Evolutionary conservation across 1,140 invertebrate genomes (phyloP).

Genomic region (Drosophila busckii): DNA sequence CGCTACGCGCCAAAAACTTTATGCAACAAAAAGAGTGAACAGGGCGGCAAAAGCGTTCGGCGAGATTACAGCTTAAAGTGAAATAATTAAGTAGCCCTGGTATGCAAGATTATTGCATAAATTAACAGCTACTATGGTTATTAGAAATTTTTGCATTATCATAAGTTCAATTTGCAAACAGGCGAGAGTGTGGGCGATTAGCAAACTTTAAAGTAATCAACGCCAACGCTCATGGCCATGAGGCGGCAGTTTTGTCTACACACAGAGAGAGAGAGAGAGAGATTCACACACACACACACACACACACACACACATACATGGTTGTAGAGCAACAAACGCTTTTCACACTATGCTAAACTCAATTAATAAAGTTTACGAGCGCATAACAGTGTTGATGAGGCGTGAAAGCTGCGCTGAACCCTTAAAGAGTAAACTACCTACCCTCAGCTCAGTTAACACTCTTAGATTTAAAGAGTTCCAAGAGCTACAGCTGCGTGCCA

Average conservation of each 20-base stretch:
- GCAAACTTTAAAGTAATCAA: conserved; percentile 28
- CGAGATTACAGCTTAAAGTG: too few species aligned
- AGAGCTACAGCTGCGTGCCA: too few species aligned
- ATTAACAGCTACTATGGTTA: conserved; percentile 4
- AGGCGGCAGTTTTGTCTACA: conserved; percentile 17
- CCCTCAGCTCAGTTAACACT: neutral
- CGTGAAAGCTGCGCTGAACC: conserved; percentile 54
- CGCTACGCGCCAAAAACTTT: too few species aligned
- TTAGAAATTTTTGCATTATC: conserved; percentile 39
- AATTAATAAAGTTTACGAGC: conserved; percentile 64
- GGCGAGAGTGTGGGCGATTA: too few species aligned
- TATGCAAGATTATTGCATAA: neutral
- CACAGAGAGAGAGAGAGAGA: too few species aligned
- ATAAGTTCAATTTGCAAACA: conserved; percentile 25
- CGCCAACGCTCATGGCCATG: conserved; percentile 17
- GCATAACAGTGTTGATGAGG: conserved; percentile 61
- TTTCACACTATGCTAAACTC: conserved; percentile 51
- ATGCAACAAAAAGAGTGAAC: too few species aligned
- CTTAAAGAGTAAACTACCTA: conserved; percentile 18
- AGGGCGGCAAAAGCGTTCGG: too few species aligned
- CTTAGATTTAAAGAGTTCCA: too few species aligned
- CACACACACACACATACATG: conserved; percentile 5
- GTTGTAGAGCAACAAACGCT: neutral
- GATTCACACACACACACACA: neutral
- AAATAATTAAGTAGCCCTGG: too few species aligned